phyloP scores from a whole-genome alignment of 2,888 invertebrate species.

The Myopa tessellatipennis region DNA sequence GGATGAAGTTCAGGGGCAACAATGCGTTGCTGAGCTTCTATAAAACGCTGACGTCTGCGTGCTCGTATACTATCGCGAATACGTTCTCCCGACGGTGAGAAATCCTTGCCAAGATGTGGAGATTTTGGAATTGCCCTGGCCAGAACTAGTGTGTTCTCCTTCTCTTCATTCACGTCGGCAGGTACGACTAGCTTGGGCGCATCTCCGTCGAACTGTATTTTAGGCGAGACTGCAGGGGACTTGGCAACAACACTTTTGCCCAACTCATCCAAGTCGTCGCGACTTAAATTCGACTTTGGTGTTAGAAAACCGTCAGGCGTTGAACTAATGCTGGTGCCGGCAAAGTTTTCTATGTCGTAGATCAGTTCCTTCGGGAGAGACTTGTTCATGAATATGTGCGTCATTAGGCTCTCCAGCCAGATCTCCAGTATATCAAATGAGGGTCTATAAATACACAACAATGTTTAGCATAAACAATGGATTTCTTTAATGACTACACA shows the following conservation, averaged over 20 bases:
- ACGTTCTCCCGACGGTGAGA: conserved; percentile 67
- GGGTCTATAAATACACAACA: conserved; percentile 72
- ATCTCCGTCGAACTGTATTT: not conserved
- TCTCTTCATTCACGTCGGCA: conserved; percentile 46
- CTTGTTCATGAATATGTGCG: conserved; percentile 76
- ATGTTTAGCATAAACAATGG: too few species aligned
- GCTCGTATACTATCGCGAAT: conserved; percentile 67
- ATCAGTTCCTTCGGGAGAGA: conserved; percentile 76
- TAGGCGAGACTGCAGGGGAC: conserved; percentile 22
- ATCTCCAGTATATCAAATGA: conserved; percentile 89
- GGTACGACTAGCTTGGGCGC: conserved; percentile 18
- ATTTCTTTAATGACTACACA: too few species aligned
- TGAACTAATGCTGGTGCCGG: conserved; percentile 65
- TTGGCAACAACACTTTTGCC: conserved; percentile 41
- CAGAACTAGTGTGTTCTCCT: conserved; percentile 54
- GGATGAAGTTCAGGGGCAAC: conserved; percentile 49
- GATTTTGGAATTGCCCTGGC: conserved; percentile 66
- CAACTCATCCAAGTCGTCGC: conserved; percentile 61
- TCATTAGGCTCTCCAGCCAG: conserved; percentile 86
- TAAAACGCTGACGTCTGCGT: conserved; percentile 60
- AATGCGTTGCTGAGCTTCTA: conserved; percentile 57
- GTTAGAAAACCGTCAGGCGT: conserved; percentile 65
- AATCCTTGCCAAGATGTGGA: conserved; percentile 67
- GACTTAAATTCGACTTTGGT: conserved; percentile 65
- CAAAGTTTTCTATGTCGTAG: conserved; percentile 80